Evolutionary conservation across 92 coral and sea anemone genomes (phyloP), one percentile per base, ranked within the genome.

Genomic region (Ricordea florida): DNA sequence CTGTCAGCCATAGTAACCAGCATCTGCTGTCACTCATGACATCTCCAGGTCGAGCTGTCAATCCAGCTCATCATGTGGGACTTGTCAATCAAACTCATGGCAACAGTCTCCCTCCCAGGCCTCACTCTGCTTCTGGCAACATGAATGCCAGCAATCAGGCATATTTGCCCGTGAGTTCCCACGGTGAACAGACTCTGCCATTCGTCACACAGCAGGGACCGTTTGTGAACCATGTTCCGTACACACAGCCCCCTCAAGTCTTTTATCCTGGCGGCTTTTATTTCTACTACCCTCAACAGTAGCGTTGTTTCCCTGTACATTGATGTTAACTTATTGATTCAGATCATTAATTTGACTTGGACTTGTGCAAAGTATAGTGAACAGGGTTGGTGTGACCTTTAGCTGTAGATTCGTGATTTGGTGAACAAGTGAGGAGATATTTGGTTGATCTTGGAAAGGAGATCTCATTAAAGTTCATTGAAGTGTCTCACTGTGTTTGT

Each of bases 111-210:
- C 97, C 97, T 0, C 87, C 97, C 42, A 85, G 97, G 72, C 97
- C 97, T 23, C 97, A 91, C 92, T 91, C 97, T 56, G 97, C 97
- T 8, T 83, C 97, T 10, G 97, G 97, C 40, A 87, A 71, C 83
- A 84, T 91, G 46, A 80, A n/a, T n/a, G n/a, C 81, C 70, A 85
- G 68, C 44, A 62, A 81, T 46, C 93, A 89, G 59, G 85, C 72
- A 26, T 89, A 85, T 65, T 71, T 84, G 28, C 68, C 89, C 8
- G 81, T 80, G 44, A 82, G 74, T 66, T 66, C 92, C 60, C 97
- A 83, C 56, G 90, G 89, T 20, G 97, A 91, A 46, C 91, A 85
- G 42, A 81, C 82, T 62, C 79, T 87, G 62, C 81, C 97, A 11
- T 87, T 76, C 51, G 74, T 85, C 20, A 76, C 83, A 30, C 87